These are phyloP conservation scores for Heteropelma amictum DNA, from an alignment of 2,888 invertebrate genomes.

Conservation along the genomic window DNA sequence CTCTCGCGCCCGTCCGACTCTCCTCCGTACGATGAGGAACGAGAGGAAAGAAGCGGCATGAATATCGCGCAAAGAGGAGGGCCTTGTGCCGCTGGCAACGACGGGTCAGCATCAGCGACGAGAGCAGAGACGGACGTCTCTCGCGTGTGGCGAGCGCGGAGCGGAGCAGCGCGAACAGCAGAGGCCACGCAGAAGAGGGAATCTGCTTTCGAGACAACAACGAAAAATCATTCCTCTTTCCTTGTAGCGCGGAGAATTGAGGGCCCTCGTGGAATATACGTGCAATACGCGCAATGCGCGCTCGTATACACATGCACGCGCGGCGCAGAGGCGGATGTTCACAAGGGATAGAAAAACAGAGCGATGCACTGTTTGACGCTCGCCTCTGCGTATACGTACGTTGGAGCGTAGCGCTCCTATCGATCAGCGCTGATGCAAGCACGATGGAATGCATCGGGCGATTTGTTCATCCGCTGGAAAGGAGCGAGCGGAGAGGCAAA, in stretches of 20 bases:
- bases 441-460: conserved; percentile 41
- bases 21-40: too few species aligned
- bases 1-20: too few species aligned
- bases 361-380: conserved; percentile 32
- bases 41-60: neutral
- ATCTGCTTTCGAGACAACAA: neutral
- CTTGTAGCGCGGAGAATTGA: too few species aligned
- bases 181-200: conserved; percentile 3
- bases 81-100: too few species aligned
- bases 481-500: neutral
- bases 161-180: neutral
- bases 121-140: conserved; percentile 38
- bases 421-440: conserved; percentile 28
- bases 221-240: too few species aligned
- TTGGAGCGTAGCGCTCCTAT: conserved; percentile 16
- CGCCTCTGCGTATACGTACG: neutral
- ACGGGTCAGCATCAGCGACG: too few species aligned
- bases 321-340: too few species aligned
- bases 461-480: conserved; percentile 30
- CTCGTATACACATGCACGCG: too few species aligned
- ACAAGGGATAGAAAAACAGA: conserved; percentile 31
- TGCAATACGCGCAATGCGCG: too few species aligned
- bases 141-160: neutral
- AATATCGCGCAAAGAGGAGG: conserved; percentile 1
- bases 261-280: too few species aligned